Conservation (phyloP, 2,888 invertebrate species). For the Rugalucina vietnamica region DNA sequence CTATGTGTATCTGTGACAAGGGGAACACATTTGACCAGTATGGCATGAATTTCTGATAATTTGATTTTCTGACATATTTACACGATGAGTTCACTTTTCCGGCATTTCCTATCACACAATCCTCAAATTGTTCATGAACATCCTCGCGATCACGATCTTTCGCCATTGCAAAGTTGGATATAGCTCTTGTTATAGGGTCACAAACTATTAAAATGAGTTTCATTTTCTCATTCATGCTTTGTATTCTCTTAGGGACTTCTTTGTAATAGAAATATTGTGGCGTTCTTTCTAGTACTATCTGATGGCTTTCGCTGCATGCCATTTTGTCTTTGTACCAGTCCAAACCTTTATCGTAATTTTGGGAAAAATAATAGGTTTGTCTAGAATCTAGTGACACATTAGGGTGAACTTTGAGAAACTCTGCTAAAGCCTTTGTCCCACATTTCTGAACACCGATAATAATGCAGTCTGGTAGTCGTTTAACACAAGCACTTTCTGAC, state of each 20-base stretch:
- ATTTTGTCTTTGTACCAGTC: conserved; percentile 15
- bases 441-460: conserved; percentile 39
- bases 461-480: conserved; percentile 10
- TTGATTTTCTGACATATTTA: conserved; percentile 28
- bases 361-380: conserved; percentile 29
- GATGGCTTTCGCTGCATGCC: conserved; percentile 6
- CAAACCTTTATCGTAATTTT: conserved; percentile 7
- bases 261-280: conserved; percentile 34
- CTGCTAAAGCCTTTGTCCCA: conserved; percentile 33
- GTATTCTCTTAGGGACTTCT: conserved; percentile 14
- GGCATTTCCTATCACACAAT: background rate
- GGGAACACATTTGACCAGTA: conserved; percentile 23
- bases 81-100: background rate
- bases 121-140: background rate
- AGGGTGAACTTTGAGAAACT: conserved; percentile 30
- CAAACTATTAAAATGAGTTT: conserved; percentile 26
- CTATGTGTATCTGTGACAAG: conserved; percentile 15
- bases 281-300: conserved; percentile 18
- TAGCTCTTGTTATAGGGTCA: conserved; percentile 14
- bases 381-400: conserved; percentile 12
- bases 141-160: conserved; percentile 22
- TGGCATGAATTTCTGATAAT: conserved; percentile 1
- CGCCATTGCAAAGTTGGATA: conserved; percentile 39
- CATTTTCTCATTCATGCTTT: background rate
- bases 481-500: background rate